Evolutionary conservation across 2,797 vertebrate species (phyloP), one percentile per base, ranked within the genome.

Genomic region (Sebastes matsubarae): DNA sequence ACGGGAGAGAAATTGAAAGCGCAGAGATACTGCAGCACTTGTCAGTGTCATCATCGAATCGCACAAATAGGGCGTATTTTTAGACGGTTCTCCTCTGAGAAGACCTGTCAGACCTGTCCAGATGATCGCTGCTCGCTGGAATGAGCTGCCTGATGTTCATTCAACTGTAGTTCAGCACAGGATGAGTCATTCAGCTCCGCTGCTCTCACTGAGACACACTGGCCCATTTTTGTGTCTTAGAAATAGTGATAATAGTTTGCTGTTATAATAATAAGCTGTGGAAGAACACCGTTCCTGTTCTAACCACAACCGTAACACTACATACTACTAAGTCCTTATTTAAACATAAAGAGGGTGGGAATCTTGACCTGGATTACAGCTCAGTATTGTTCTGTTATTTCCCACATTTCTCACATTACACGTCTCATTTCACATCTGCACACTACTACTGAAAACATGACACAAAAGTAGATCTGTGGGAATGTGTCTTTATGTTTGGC

Each of bases 81-180:
- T 88, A 89, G 88, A 68, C 68, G 2, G 52, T 6, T 11, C 14
- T 84, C 75, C 86, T 86, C 76, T 55, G 71, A 81, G 84, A 9
- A 80, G 86, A 88, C 89, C 86, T 88, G 91, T 92, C 89, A 85
- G 81, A 86, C 86, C 84, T 74, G 86, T 89, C 88, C 80, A 57
- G 14, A 77, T 83, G 69, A 84, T 82, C 32, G 74, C 78, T 55
- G 78, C 81, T 84, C 25, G 55, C 80, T 22, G 74, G 64, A 79
- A 80, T 64, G 87, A 85, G 84, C 79, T 2, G 80, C 83, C 78
- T 83, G 82, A 80, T 86, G 87, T 83, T 89, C 83, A 80, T 59
- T 80, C 81, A 68, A 12, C 85, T 86, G 79, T 55, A 24, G 25
- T 77, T 75, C 65, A 42, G 32, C 83, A 67, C 54, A 0, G 32